Evolutionary conservation across 2,888 invertebrate genomes (phyloP), one percentile per base, ranked within the genome.

Genomic region (Tricholauxania praeusta): DNA sequence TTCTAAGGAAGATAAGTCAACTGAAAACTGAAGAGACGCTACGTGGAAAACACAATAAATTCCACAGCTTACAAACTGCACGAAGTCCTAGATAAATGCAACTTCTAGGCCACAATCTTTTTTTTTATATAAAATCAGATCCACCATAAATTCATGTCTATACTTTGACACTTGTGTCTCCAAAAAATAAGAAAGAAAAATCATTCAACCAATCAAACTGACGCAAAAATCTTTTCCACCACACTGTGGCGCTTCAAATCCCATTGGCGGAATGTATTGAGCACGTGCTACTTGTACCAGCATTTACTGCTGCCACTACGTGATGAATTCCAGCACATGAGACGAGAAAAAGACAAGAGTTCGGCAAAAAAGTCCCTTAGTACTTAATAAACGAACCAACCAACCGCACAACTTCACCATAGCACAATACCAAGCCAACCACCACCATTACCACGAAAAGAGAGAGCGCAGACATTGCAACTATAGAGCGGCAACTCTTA

Each of bases 211-310:
- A 80, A 80, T 80, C 78, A 79, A 75, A 75, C 64, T 47, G 22
- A 75, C 57, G 78, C 75, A 75, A 17, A 73, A 75, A 17, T 71
- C 51, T 73, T 78, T 75, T 75, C 79, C 85, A 85, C 84, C 85
- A 85, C 82, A 78, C 76, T 75, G 66, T 66, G 75, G 72, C 77
- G 76, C 75, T 76, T 68, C 72, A 65, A 22, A 75, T 77, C 76
- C 77, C 78, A 86, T 86, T 86, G 86, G 86, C 79, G 74, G 79
- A 64, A 52, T 71, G 64, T 57, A n/a, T 71, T 75, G 79, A 81
- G 86, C 87, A 87, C 87, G 86, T 86, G 86, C 87, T 85, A 80
- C 32, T 62, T 57, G 57, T 57, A 39, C 39, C 60, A 49, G 51
- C 65, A n/a, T 28, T 71, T 51, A n/a, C 55, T 71, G 47, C 71